These are phyloP conservation scores for Fulmarus glacialis DNA, from an alignment of 2,113 vertebrate genomes.

Conservation along the genomic window DNA sequence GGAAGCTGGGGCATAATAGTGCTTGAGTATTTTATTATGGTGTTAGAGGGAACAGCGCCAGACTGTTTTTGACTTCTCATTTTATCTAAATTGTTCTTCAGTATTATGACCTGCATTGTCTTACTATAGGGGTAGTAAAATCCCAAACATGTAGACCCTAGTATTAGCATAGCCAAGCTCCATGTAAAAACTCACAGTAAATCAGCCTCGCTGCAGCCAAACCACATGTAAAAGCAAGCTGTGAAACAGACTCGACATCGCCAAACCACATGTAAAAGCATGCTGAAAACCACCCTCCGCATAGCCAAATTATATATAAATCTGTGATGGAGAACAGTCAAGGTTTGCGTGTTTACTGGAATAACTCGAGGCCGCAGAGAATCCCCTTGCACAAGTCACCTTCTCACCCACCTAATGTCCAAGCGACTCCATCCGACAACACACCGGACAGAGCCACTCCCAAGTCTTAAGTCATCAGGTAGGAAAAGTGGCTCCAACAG, in stretches of 20 bases:
- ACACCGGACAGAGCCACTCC: background rate
- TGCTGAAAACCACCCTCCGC: slow-evolving; percentile 1
- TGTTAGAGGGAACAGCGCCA: background rate
- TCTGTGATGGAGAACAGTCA: background rate
- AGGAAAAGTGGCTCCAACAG: background rate
- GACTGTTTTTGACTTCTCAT: background rate
- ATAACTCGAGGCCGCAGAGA: background rate
- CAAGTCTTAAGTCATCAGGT: background rate
- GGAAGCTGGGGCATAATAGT: background rate
- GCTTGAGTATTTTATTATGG: background rate
- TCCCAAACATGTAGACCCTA: background rate
- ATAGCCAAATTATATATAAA: background rate
- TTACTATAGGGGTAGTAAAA: background rate
- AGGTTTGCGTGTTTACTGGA: background rate
- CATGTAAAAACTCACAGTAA: background rate
- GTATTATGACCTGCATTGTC: background rate
- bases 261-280: slow-evolving; percentile 62
- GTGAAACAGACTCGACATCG: background rate
- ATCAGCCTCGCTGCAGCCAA: slow-evolving; percentile 33
- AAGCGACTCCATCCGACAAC: background rate
- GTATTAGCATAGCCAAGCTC: background rate
- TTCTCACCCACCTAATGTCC: background rate
- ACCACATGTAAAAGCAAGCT: slow-evolving; percentile 64
- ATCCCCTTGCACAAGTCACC: background rate
- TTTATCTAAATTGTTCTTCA: background rate